Evolutionary conservation across 2,888 invertebrate species (phyloP).

Genomic region (Formica aserva): DNA sequence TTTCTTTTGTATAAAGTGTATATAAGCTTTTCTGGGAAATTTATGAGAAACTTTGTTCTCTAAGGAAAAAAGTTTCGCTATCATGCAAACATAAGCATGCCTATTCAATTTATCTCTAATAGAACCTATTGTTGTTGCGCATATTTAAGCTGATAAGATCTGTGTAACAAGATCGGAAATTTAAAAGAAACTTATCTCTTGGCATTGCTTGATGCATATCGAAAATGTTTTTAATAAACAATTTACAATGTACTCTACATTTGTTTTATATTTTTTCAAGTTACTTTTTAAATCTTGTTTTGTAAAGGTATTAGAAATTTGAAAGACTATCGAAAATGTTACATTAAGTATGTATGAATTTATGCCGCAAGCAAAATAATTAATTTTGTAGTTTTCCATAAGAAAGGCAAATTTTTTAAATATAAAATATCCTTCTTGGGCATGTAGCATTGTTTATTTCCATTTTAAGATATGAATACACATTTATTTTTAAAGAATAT

Average conservation of each 20-base stretch:
- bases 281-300: background rate
- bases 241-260: background rate
- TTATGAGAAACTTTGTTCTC: constrained; percentile 27
- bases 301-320: background rate
- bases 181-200: constrained; percentile 30
- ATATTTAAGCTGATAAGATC: constrained; percentile 7
- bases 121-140: constrained; percentile 4
- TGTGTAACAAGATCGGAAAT: constrained; percentile 6
- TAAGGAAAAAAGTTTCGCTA: background rate
- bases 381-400: background rate
- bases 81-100: constrained; percentile 5
- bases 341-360: background rate
- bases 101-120: constrained; percentile 36
- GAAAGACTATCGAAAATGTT: background rate
- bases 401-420: background rate
- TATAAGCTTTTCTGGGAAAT: background rate
- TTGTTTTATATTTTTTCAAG: background rate
- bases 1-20: constrained; percentile 12
- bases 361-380: background rate
- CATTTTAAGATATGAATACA: background rate
- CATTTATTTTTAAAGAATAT: background rate
- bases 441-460: background rate
- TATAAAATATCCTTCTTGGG: background rate
- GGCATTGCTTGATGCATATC: background rate
- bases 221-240: background rate